A percentile compares a stretch with the other conserved stretches of the same genome.
Evolutionary conservation across 2,113 vertebrate species (phyloP).

Genomic region (Trochalopteron elliotii): DNA sequence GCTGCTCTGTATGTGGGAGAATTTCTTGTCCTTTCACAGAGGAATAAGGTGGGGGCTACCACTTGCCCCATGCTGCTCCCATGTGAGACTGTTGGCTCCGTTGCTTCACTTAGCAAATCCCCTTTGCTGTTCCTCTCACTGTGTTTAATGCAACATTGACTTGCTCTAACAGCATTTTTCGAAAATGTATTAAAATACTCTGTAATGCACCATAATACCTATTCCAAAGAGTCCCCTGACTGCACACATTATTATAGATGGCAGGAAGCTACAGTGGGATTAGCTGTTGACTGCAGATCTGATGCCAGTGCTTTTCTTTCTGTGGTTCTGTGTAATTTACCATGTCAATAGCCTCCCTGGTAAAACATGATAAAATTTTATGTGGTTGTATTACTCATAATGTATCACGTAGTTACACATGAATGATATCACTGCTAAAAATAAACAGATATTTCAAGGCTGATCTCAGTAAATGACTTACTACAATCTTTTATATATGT

Average conservation of each 20-base stretch:
- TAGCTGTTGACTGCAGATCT: conserved; percentile 8
- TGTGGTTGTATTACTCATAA: not conserved
- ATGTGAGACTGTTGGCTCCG: not conserved
- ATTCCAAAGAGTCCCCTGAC: not conserved
- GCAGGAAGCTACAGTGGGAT: not conserved
- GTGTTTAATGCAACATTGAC: not conserved
- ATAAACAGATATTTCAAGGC: not conserved
- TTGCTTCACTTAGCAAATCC: not conserved
- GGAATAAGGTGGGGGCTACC: not conserved
- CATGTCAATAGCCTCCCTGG: not conserved
- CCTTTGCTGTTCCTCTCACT: not conserved
- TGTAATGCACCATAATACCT: not conserved
- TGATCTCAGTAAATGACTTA: conserved; percentile 1
- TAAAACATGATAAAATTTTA: conserved; percentile 31
- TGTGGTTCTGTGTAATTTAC: conserved; percentile 1
- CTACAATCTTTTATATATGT: not conserved
- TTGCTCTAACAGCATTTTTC: not conserved
- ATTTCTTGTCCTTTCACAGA: not conserved
- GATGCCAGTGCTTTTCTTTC: not conserved
- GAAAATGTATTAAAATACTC: not conserved
- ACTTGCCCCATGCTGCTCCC: not conserved
- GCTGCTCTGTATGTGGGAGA: not conserved
- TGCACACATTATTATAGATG: not conserved
- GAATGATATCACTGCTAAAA: not conserved
- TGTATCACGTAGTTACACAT: not conserved